phyloP scores from a whole-genome alignment of 2,888 invertebrate species.

The Tetragnatha montana region DNA sequence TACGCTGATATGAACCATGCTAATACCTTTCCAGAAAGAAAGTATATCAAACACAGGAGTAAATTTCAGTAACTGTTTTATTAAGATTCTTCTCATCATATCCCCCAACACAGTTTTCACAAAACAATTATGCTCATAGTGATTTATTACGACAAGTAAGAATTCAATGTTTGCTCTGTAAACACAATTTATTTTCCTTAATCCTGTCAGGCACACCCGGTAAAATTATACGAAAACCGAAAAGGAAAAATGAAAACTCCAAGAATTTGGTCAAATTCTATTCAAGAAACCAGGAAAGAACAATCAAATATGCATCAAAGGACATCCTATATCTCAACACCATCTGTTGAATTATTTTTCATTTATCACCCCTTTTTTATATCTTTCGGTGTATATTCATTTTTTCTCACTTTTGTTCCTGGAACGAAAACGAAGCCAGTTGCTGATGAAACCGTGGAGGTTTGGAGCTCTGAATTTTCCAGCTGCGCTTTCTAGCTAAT shows the following conservation, averaged over 20 bases:
- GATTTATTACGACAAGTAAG: neutral
- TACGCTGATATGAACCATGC: too few relatives aligned
- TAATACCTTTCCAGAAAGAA: too few relatives aligned
- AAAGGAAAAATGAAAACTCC: neutral
- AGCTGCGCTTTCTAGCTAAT: slow-evolving; percentile 52
- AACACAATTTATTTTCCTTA: neutral
- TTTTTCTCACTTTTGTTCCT: neutral
- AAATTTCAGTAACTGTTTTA: too few relatives aligned
- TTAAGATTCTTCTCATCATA: too few relatives aligned
- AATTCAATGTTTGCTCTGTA: neutral
- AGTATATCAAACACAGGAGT: too few relatives aligned
- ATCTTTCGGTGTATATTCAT: neutral
- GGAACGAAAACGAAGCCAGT: slow-evolving; percentile 19
- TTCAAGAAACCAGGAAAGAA: slow-evolving; percentile 19
- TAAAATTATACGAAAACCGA: neutral
- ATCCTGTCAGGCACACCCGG: neutral
- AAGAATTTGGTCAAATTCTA: neutral
- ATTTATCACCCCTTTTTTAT: slow-evolving; percentile 42
- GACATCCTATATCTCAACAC: slow-evolving; percentile 44
- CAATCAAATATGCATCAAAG: slow-evolving; percentile 47
- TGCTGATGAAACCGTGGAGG: slow-evolving; percentile 17
- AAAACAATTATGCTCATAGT: too few relatives aligned
- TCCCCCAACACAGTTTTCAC: too few relatives aligned
- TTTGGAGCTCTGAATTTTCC: slow-evolving; percentile 25
- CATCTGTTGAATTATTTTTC: slow-evolving; percentile 60